A percentile compares a stretch with the other conserved stretches of the same genome.
phyloP scores from a whole-genome alignment of 2,888 invertebrate genomes.

The Plagodis dolabraria region DNA sequence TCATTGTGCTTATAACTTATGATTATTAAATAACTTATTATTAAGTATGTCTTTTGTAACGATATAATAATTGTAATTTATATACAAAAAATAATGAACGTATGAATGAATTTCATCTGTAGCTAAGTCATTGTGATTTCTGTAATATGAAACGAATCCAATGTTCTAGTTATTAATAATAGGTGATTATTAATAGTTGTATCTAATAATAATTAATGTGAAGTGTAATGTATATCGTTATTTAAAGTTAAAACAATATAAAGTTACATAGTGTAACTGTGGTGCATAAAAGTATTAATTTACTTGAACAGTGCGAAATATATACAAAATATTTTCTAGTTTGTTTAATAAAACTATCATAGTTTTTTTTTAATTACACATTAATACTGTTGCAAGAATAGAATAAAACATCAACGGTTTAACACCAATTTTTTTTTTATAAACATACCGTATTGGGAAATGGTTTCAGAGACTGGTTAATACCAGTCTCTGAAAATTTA shows the following conservation, averaged over 20 bases:
- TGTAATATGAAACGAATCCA: constrained; percentile 19
- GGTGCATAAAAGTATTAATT: constrained; percentile 24
- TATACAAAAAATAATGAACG: constrained; percentile 26
- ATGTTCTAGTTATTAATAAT: constrained; percentile 14
- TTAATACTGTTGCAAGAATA: too few relatives aligned
- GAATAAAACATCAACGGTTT: too few relatives aligned
- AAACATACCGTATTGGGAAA: too few relatives aligned
- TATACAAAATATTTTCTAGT: constrained; percentile 1
- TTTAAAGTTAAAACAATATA: constrained; percentile 19
- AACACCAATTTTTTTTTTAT: too few relatives aligned
- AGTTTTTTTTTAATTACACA: too few relatives aligned
- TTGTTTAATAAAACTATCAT: too few relatives aligned
- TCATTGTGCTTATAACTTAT: constrained; percentile 33
- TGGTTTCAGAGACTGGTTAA: too few relatives aligned
- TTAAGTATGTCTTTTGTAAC: constrained; percentile 33
- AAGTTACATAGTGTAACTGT: constrained; percentile 23
- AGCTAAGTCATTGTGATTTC: constrained; percentile 24
- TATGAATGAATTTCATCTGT: constrained; percentile 29
- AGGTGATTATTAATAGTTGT: constrained; percentile 6
- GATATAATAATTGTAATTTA: constrained; percentile 28
- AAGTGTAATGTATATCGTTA: constrained; percentile 23
- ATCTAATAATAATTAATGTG: constrained; percentile 21
- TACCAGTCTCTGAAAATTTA: neutral
- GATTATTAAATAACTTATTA: constrained; percentile 20
- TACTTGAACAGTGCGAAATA: constrained; percentile 22